Conservation (phyloP, 2,888 invertebrate species). For the Athetis lepigone region DNA sequence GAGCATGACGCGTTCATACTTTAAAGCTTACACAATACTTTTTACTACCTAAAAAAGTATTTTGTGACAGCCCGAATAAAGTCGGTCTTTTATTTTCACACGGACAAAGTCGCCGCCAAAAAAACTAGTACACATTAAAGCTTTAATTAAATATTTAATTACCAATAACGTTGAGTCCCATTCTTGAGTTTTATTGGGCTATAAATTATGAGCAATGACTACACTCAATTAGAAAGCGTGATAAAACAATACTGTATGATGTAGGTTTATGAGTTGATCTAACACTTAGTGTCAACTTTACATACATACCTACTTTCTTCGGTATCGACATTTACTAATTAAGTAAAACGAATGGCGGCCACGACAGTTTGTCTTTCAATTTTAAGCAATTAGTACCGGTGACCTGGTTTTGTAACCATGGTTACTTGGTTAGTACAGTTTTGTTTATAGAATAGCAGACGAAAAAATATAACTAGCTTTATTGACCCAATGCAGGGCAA, state of each 20-base stretch:
- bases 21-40: too few species aligned
- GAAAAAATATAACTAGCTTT: too few species aligned
- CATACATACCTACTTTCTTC: constrained; percentile 22
- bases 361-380: constrained; percentile 40
- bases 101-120: too few species aligned
- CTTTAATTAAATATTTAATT: not conserved
- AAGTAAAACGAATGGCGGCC: constrained; percentile 23
- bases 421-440: constrained; percentile 3
- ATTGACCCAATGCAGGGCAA: too few species aligned
- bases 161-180: not conserved
- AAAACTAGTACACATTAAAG: too few species aligned
- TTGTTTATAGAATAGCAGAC: constrained; percentile 6
- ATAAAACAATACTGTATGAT: constrained; percentile 1
- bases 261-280: constrained; percentile 22
- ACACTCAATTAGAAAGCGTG: constrained; percentile 13
- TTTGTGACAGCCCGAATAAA: too few species aligned
- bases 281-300: constrained; percentile 18
- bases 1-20: too few species aligned
- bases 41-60: too few species aligned
- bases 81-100: too few species aligned
- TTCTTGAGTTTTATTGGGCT: not conserved
- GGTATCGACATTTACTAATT: constrained; percentile 41
- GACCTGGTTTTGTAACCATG: constrained; percentile 34
- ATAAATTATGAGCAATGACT: not conserved
- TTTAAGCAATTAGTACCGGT: constrained; percentile 48